phyloP scores from a whole-genome alignment of 2,888 invertebrate species.

The Metalampra italica region DNA sequence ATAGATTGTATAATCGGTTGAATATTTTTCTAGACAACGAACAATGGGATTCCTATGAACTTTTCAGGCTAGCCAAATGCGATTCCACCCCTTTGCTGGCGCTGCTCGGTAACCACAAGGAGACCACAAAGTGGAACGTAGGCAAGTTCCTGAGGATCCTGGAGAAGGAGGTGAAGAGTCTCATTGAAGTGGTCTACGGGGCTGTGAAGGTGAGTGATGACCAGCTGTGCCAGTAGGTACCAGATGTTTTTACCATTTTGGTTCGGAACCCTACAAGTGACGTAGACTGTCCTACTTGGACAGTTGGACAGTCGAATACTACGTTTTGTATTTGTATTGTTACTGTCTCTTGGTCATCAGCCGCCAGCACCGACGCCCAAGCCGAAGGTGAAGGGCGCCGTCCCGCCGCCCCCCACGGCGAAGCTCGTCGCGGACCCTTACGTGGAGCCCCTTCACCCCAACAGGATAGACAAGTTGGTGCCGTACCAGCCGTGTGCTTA shows the following conservation, averaged over 20 bases:
- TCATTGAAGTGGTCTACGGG: conserved; percentile 73
- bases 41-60: no score
- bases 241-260: no score
- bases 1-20: no score
- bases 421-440: conserved; percentile 73
- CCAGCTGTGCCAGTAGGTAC: background rate
- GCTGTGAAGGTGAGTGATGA: conserved; percentile 53
- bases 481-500: conserved; percentile 71
- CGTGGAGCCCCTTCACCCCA: conserved; percentile 49
- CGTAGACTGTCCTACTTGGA: no score
- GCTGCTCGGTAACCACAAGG: conserved; percentile 75
- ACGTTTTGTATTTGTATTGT: no score
- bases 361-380: conserved; percentile 56
- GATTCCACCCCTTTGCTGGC: conserved; percentile 69
- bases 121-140: conserved; percentile 78
- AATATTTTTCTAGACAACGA: no score
- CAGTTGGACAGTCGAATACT: no score
- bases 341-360: conserved; percentile 28
- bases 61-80: conserved; percentile 56
- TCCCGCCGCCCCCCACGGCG: conserved; percentile 18
- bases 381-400: conserved; percentile 43
- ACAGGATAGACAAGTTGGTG: conserved; percentile 60
- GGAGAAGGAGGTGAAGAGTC: conserved; percentile 70
- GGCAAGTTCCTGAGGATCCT: conserved; percentile 70
- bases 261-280: no score